Evolutionary conservation across 1,140 invertebrate genomes (phyloP), one percentile per base, ranked within the genome.

Genomic region (Drosophila albomicans): DNA sequence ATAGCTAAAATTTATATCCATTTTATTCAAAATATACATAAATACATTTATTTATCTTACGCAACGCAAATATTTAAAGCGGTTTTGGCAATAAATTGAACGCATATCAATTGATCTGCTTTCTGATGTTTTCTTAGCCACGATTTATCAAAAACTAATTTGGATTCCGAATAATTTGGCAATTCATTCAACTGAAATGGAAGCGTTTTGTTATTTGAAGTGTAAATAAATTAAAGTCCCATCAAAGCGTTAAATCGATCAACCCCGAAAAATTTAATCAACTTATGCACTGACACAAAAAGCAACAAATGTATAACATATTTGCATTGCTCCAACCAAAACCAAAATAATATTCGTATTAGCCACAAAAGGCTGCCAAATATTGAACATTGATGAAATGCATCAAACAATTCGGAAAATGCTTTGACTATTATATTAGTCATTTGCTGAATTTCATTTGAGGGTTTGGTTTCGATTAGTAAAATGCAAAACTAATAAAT

Each of bases 331-430:
- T 10, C 30, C 30, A 30, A 41, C 13, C 13, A 28, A 43, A 11
- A 58, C 56, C 35, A 41, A 11, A 58, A 25, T 8, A 41, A 43
- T 58, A 41, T 43, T 10, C 38, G 25, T 8, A 38, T 38, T 56
- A 13, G 15, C 32, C 32, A 20, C 32, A 57, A 7, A n/a, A 57
- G 15, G 8, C 13, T 57, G 32, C 2, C 45, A 35, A 48, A 38
- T 2, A 32, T 30, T 32, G 25, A 38, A 15, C 43, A 64, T 32
- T 28, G 48, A 41, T 41, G 35, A 56, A 73, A 65, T 85, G 69
- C 69, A 67, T 78, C 64, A 80, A 84, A 80, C 73, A 56, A 74
- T 67, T 59, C 20, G 43, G 20, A 59, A 73, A 80, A 46, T 48
- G 52, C n/a, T 59, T 45, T 59, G 43, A 13, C 10, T 30, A 25